These are phyloP conservation scores for Salvelinus namaycush DNA, from an alignment of 2,113 vertebrate species.

Conservation along the genomic window DNA sequence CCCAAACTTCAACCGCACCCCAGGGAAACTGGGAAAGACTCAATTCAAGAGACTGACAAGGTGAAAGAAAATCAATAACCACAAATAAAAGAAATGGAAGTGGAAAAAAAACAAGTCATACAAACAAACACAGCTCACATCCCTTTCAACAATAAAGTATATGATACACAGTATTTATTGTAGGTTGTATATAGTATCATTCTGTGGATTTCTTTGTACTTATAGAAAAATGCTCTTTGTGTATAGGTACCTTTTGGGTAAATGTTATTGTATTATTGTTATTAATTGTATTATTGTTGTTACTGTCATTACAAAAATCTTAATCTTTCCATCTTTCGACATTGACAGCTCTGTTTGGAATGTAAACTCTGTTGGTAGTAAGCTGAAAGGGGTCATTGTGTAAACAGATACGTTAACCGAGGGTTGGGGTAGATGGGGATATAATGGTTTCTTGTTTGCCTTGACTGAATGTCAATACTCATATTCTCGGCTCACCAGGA, in stretches of 20 bases:
- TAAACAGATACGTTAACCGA: conserved; percentile 10
- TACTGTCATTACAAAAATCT: conserved; percentile 63
- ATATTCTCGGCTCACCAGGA: conserved; percentile 44
- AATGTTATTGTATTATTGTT: conserved; percentile 70
- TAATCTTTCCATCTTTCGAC: conserved; percentile 31
- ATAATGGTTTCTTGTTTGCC: conserved; percentile 37
- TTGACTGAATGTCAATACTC: conserved; percentile 42
- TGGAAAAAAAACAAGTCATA: conserved; percentile 33
- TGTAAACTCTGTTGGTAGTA: conserved; percentile 11
- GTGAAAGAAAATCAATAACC: conserved; percentile 45
- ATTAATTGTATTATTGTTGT: conserved; percentile 75
- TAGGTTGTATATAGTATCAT: conserved; percentile 86
- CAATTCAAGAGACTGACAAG: conserved; percentile 41
- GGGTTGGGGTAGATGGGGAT: conserved; percentile 45
- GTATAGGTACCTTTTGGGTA: conserved; percentile 77
- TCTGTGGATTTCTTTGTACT: conserved; percentile 82
- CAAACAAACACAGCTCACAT: conserved; percentile 49
- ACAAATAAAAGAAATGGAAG: conserved; percentile 45
- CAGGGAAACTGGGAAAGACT: conserved; percentile 66
- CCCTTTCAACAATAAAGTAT: conserved; percentile 72
- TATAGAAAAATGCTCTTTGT: conserved; percentile 71
- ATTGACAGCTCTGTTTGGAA: conserved; percentile 51
- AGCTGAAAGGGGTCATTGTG: conserved; percentile 31
- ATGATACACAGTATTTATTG: conserved; percentile 89
- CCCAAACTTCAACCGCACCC: not conserved